Evolutionary conservation across 2,888 invertebrate genomes (phyloP).

Genomic region (Drosophila leonis): DNA sequence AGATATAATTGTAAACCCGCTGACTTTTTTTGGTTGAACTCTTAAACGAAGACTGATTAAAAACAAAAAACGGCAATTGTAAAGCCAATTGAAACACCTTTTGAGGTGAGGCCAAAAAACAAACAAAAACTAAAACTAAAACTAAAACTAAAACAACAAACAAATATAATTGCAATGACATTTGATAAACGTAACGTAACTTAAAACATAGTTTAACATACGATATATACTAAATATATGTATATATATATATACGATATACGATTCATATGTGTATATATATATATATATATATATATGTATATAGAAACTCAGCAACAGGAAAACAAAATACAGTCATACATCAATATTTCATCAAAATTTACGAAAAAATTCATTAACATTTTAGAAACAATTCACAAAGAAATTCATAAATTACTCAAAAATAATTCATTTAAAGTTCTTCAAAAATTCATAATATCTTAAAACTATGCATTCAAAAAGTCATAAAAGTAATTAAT

Average conservation of each 20-base stretch:
- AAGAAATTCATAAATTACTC: neutral
- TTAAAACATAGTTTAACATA: conserved; percentile 71
- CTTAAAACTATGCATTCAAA: neutral
- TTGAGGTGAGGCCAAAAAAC: conserved; percentile 74
- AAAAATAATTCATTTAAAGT: neutral
- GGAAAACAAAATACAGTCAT: conserved; percentile 30
- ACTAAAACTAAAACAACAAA: conserved; percentile 33
- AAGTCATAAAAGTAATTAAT: too few relatives aligned
- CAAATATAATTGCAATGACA: conserved; percentile 69
- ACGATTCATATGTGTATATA: conserved; percentile 13
- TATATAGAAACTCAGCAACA: conserved; percentile 31
- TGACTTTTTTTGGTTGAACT: conserved; percentile 81
- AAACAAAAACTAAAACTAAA: conserved; percentile 33
- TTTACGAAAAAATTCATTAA: neutral
- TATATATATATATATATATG: conserved; percentile 27
- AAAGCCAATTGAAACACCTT: conserved; percentile 77
- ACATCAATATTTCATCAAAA: conserved; percentile 16
- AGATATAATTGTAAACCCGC: conserved; percentile 71
- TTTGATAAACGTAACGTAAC: conserved; percentile 73
- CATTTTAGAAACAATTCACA: neutral
- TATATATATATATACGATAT: conserved; percentile 25
- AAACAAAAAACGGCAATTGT: conserved; percentile 73
- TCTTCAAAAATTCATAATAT: neutral
- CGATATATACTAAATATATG: conserved; percentile 39
- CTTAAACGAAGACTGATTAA: conserved; percentile 82